A percentile compares a stretch with the other conserved stretches of the same genome.
phyloP scores from a whole-genome alignment of 2,113 vertebrate species.

The Coptodon rendalli region DNA sequence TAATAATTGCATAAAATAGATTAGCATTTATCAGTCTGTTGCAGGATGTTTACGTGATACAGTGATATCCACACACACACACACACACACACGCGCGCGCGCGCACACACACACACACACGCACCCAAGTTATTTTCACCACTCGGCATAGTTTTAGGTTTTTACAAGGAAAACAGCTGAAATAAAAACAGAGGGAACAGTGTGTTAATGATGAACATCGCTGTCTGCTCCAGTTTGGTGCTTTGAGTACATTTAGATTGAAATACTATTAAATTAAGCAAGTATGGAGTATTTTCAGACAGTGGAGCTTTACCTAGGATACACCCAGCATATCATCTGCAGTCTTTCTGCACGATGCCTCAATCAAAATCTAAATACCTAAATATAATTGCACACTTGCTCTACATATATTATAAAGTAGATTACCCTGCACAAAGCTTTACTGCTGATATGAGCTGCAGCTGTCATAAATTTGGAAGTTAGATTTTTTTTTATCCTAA shows the following conservation, averaged over 20 bases:
- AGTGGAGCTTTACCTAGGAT: not conserved
- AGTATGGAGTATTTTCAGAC: not conserved
- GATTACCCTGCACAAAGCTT: not conserved
- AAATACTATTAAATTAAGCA: not conserved
- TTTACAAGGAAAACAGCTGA: not conserved
- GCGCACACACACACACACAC: not conserved
- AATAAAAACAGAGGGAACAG: not conserved
- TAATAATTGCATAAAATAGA: conserved; percentile 26
- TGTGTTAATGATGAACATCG: not conserved
- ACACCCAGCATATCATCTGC: not conserved
- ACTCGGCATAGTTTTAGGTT: not conserved
- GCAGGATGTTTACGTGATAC: not conserved
- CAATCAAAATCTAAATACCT: not conserved
- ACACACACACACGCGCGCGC: not conserved
- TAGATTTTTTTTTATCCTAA: not conserved
- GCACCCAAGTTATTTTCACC: not conserved
- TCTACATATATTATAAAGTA: not conserved
- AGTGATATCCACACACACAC: not conserved
- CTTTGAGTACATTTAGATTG: not conserved
- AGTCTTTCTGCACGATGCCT: not conserved
- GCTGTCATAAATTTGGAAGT: not conserved
- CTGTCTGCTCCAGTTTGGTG: not conserved
- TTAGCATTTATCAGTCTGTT: conserved; percentile 17
- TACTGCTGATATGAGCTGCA: not conserved
- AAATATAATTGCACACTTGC: not conserved